phyloP scores from a whole-genome alignment of 2,797 vertebrate genomes.

The Nyctibius grandis region DNA sequence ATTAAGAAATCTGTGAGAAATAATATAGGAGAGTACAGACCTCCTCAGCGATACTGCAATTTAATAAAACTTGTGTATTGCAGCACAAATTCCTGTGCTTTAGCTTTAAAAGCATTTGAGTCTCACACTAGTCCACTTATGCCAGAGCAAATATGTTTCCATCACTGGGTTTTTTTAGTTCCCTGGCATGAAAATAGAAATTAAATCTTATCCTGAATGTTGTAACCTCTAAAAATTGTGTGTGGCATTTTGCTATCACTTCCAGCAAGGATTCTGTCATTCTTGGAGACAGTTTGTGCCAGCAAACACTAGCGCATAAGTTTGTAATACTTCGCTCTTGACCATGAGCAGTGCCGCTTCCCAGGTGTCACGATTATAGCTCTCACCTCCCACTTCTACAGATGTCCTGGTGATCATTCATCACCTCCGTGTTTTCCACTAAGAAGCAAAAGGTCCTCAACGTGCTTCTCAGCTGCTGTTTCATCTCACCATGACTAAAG shows the following conservation, averaged over 20 bases:
- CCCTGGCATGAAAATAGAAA: not conserved
- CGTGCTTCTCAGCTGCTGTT: slow-evolving; percentile 64
- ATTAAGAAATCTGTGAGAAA: not conserved
- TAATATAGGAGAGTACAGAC: not conserved
- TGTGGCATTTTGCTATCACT: not conserved
- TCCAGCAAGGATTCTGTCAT: not conserved
- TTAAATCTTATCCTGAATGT: slow-evolving; percentile 13
- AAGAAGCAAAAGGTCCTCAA: slow-evolving; percentile 57
- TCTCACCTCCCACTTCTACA: slow-evolving; percentile 50
- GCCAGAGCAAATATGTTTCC: slow-evolving; percentile 26
- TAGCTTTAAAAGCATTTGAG: not conserved
- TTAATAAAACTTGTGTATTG: not conserved
- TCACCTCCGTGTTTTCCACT: slow-evolving; percentile 58
- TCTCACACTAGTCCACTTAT: not conserved
- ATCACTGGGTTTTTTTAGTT: not conserved
- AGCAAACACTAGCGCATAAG: not conserved
- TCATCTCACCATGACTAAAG: slow-evolving; percentile 78
- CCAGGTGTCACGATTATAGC: slow-evolving; percentile 26
- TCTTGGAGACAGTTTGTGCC: not conserved
- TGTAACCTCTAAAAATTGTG: not conserved
- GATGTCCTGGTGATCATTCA: slow-evolving; percentile 66
- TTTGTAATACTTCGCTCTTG: not conserved
- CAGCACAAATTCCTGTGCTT: not conserved
- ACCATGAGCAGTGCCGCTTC: not conserved
- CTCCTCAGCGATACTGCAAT: not conserved